Base-by-base conservation (phyloP, 2,797 vertebrate species). In the Holocentrus rufus region DNA sequence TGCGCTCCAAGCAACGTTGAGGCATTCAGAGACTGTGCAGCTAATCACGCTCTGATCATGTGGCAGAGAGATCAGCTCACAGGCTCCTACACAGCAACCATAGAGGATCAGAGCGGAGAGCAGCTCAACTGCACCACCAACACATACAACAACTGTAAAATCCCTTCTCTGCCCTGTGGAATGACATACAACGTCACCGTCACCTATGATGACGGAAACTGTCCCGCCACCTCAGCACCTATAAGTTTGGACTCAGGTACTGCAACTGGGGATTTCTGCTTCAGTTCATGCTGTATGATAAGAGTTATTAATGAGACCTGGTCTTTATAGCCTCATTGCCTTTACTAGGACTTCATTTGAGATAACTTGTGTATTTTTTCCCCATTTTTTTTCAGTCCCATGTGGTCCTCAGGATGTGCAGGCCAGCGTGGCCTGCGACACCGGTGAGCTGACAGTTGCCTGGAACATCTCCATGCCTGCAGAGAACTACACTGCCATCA, bases 191-290 rank as follows among this genome's bases (percentile, higher is more conserved):
- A 56, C 0, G 82, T 92, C 79, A 89, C 69, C 0, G 92, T 94
- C 55, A 88, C 54, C 47, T 79, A 86, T 68, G 7, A 59, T 0
- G 79, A 92, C 14, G 91, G 85, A 65, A 71, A 22, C 31, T 95
- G 93, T 71, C 23, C 7, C 2, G 85, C 90, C 69, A 83, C 77
- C 30, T 93, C 93, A 0, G 18, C 77, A 2, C 23, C 89, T 1
- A 63, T 90, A 69, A 87, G 53, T 74, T 85, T 94, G 87, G 82
- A 90, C 25, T 90, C 94, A 67, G 92, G 94, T 94, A 89, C 36
- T 18, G n/a, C 39, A 5, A 4, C 27, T 18, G 15, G 9, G 36
- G 36, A 39, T 34, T 34, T 34, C 31, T 34, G 31, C 31, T 13
- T 39, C 36, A 39, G 11, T 39, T 39, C 11, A 39, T 39, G 34